These are phyloP conservation scores for Phaetusa simplex DNA, from an alignment of 2,113 vertebrate genomes.

Conservation along the genomic window DNA sequence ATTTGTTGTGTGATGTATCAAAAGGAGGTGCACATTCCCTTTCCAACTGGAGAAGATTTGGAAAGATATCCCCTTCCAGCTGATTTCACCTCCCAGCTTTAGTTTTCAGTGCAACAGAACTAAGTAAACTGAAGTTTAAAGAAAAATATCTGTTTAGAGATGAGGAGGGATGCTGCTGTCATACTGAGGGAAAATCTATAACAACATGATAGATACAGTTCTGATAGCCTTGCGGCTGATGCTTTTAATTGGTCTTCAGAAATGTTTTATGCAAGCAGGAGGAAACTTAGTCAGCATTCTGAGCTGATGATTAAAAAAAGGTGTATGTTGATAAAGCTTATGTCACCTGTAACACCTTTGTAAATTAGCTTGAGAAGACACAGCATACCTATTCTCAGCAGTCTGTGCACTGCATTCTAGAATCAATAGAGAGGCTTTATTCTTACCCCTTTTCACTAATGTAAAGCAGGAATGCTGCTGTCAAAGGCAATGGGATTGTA, in stretches of 20 bases:
- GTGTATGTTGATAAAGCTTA: background rate
- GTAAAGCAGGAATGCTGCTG: background rate
- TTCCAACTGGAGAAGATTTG: background rate
- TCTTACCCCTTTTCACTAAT: background rate
- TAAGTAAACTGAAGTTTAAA: background rate
- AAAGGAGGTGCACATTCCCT: background rate
- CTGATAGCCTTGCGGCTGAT: conserved; percentile 58
- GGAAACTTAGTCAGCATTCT: conserved; percentile 73
- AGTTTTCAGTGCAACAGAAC: background rate
- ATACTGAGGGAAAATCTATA: conserved; percentile 49
- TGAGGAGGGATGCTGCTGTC: conserved; percentile 7
- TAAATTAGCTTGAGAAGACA: background rate
- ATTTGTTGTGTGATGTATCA: background rate
- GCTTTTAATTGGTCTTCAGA: conserved; percentile 77
- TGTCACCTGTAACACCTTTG: background rate
- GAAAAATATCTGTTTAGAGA: background rate
- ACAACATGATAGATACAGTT: conserved; percentile 71
- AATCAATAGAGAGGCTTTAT: background rate
- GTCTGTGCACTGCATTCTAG: background rate
- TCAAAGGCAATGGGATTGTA: background rate
- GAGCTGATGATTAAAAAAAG: conserved; percentile 73
- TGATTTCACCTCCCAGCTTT: background rate
- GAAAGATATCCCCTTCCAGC: background rate
- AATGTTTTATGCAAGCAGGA: conserved; percentile 78
- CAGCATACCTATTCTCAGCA: background rate